Evolutionary conservation across 2,888 invertebrate species (phyloP), one percentile per base, ranked within the genome.

Genomic region (Esperia sulphurella): DNA sequence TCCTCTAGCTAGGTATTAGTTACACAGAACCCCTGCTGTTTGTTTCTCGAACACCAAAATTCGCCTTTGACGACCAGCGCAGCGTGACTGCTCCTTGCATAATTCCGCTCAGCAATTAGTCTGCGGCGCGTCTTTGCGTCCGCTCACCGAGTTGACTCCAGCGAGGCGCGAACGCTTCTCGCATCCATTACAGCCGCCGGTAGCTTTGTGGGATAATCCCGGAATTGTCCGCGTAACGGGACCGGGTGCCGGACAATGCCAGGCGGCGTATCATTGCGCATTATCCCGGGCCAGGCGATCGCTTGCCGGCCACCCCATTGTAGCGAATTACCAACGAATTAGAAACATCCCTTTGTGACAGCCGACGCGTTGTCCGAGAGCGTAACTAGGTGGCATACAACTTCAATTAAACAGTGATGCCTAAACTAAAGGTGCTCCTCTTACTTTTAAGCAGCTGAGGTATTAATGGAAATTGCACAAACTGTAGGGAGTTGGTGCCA

Each of bases 381-480:
- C 84, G 88, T 87, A 88, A 81, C 86, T 83, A 86, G 88, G 88
- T 88, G 87, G 88, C 88, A 76, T 65, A 59, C 56, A 60, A 60
- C 63, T 68, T 66, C 71, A 68, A 74, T 71, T 2, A 3, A 5
- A 21, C 21, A 21, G 21, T 21, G 21, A 5, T 21, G 21, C 21
- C 21, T 21, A 5, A 21, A 21, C 21, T 21, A 21, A 5, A 21
- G 21, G 21, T 21, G 21, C 21, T 21, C 2, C 21, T 21, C 3
- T 3, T 21, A 21, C 21, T 21, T 21, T 21, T 5, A 21, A 21
- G 3, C 21, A 21, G 21, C 21, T 21, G 3, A 21, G 21, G 21
- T n/a, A n/a, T n/a, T n/a, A n/a, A n/a, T n/a, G n/a, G n/a, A n/a
- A n/a, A n/a, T n/a, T n/a, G n/a, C n/a, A n/a, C n/a, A n/a, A n/a